phyloP scores from a whole-genome alignment of 2,113 vertebrate species.

The Antechinus stuartii region DNA sequence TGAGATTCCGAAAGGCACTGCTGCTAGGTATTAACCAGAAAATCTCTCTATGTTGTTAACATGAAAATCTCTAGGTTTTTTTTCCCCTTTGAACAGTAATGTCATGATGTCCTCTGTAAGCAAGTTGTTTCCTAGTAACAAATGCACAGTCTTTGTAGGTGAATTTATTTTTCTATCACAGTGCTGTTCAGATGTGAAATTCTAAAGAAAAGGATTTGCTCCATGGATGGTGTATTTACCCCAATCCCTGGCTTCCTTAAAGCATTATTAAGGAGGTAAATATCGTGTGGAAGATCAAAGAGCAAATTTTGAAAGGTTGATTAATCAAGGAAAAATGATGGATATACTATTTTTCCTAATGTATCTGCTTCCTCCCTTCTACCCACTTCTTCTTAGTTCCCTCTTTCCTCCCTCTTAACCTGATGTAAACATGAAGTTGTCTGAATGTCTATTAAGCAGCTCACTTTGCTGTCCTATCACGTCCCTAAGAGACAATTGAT shows the following conservation, averaged over 20 bases:
- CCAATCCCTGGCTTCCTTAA: not conserved
- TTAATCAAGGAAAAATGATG: not conserved
- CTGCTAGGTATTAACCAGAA: not conserved
- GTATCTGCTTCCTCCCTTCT: not conserved
- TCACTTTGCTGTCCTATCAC: constrained; percentile 68
- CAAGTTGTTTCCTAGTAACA: constrained; percentile 1
- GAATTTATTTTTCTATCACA: not conserved
- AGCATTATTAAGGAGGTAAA: constrained; percentile 18
- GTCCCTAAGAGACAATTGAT: constrained; percentile 73
- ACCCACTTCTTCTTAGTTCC: not conserved
- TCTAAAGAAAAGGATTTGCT: not conserved
- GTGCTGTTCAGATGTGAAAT: constrained; percentile 35
- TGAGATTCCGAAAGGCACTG: not conserved
- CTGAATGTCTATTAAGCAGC: constrained; percentile 71
- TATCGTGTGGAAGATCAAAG: not conserved
- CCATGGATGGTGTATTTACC: not conserved
- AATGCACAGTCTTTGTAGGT: not conserved
- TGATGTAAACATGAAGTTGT: constrained; percentile 67
- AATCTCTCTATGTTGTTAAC: not conserved
- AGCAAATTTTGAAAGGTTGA: constrained; percentile 27
- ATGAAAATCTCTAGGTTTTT: not conserved
- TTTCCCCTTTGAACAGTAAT: not conserved
- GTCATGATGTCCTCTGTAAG: constrained; percentile 1
- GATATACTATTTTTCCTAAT: constrained; percentile 33
- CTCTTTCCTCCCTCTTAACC: constrained; percentile 19